Evolutionary conservation across 2,888 invertebrate genomes (phyloP).

Genomic region (Protophormia terraenovae): DNA sequence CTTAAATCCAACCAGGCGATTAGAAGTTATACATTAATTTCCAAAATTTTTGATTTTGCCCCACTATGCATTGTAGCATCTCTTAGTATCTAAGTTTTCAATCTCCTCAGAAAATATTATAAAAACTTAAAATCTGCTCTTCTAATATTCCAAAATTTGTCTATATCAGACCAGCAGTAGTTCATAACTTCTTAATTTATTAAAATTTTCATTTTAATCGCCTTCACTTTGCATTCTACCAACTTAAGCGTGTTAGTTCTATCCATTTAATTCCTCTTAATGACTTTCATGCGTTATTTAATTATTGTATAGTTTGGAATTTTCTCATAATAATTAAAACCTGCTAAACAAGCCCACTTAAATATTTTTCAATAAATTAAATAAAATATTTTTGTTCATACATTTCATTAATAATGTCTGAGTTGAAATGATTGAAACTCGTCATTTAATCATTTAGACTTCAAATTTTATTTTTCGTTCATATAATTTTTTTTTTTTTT

Average conservation of each 20-base stretch:
- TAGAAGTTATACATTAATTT: too few relatives aligned
- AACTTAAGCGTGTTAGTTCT: too few relatives aligned
- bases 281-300: neutral
- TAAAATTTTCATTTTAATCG: neutral
- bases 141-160: too few relatives aligned
- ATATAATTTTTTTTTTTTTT: too few relatives aligned
- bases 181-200: too few relatives aligned
- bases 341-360: neutral
- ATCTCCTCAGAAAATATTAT: too few relatives aligned
- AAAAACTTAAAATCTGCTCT: too few relatives aligned
- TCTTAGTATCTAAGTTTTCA: too few relatives aligned
- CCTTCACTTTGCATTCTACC: neutral
- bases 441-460: constrained; percentile 29
- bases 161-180: too few relatives aligned
- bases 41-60: too few relatives aligned
- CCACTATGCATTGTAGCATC: too few relatives aligned
- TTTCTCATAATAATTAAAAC: neutral
- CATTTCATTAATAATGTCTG: neutral
- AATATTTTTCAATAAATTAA: neutral
- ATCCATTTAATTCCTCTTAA: neutral
- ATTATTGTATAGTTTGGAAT: neutral
- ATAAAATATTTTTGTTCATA: neutral
- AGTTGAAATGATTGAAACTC: neutral
- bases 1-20: too few relatives aligned
- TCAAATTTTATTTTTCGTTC: neutral